Base-by-base conservation (phyloP, 2,113 vertebrate genomes). In the Ploceus nigricollis region DNA sequence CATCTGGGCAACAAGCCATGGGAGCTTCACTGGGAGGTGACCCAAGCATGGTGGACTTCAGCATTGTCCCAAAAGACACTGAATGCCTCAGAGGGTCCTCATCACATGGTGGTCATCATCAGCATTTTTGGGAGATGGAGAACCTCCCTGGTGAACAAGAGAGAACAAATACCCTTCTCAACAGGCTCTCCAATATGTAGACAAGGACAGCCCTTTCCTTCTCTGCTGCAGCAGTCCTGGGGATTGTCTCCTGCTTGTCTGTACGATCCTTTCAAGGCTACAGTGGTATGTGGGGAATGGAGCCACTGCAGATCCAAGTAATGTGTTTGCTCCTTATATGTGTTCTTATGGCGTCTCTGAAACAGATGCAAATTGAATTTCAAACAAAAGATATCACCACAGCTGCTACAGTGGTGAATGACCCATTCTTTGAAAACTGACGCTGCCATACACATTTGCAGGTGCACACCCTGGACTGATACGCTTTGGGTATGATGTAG, bases 351-450 rank as follows among this genome's bases (percentile, higher is more conserved):
- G 73, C 53, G 84, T 95, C 78, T 95, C 89, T 92, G 80, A 60
- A 95, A 88, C 58, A 50, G 72, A 94, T 95, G 90, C 94, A 93
- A 95, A 85, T 77, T 94, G 88, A 89, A 94, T 96, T 96, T 97
- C 90, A 92, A 96, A 94, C 86, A 91, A 91, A 93, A 96, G 72
- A 37, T 78, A 82, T 54, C 28, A 14, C 73, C 70, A 56, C 7
- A 47, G 70, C 84, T 82, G 83, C 69, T 89, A 56, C 31, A 31
- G 51, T 86, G 66, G 89, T 54, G 85, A 90, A 70, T 39, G 64
- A 80, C 80, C 76, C 80, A 90, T 77, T 92, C 64, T 79, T 72
- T 83, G 91, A 88, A 87, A 93, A 68, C 37, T 71, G 60, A 63
- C 45, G 15, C 82, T 54, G 30, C 61, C 25, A 13, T 89, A 25